Evolutionary conservation across 2,888 invertebrate genomes (phyloP).

Genomic region (Megamerina dolium): DNA sequence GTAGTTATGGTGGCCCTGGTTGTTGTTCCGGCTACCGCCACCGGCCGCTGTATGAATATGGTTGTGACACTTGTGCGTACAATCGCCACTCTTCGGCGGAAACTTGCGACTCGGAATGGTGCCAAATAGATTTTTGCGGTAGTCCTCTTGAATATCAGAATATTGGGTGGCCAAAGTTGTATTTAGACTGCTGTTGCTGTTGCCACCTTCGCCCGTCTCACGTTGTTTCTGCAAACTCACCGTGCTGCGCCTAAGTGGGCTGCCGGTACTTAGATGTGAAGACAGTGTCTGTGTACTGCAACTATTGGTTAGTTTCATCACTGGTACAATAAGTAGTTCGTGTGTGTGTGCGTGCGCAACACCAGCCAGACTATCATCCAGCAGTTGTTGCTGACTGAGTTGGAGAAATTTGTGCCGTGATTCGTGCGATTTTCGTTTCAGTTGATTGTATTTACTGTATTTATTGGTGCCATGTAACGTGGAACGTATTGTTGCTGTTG

Average conservation of each 20-base stretch:
- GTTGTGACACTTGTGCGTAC: too few species aligned
- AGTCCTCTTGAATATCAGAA: slow-evolving; percentile 36
- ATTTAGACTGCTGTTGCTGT: slow-evolving; percentile 17
- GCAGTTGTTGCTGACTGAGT: slow-evolving; percentile 32
- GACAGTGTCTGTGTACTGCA: slow-evolving; percentile 30
- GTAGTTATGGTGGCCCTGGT: slow-evolving; percentile 4
- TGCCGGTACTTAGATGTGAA: slow-evolving; percentile 16
- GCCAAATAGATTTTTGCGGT: slow-evolving; percentile 44
- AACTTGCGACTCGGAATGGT: slow-evolving; percentile 21
- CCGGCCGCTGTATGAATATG: not conserved
- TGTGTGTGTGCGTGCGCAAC: slow-evolving; percentile 3
- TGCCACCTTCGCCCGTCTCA: not conserved
- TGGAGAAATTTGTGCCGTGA: slow-evolving; percentile 40
- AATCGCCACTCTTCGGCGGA: not conserved
- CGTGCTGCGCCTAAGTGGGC: slow-evolving; percentile 6
- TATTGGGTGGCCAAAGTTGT: slow-evolving; percentile 19
- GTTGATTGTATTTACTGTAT: slow-evolving; percentile 44
- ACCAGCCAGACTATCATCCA: not conserved
- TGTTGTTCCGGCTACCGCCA: slow-evolving; percentile 1
- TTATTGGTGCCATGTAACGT: slow-evolving; percentile 26
- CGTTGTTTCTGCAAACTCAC: not conserved
- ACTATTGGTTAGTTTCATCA: slow-evolving; percentile 22
- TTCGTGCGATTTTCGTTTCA: slow-evolving; percentile 46
- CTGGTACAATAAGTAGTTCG: slow-evolving; percentile 10
- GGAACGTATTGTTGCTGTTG: slow-evolving; percentile 9